These are phyloP conservation scores for Anisognathus igniventris DNA, from an alignment of 2,797 vertebrate species.

Conservation along the genomic window DNA sequence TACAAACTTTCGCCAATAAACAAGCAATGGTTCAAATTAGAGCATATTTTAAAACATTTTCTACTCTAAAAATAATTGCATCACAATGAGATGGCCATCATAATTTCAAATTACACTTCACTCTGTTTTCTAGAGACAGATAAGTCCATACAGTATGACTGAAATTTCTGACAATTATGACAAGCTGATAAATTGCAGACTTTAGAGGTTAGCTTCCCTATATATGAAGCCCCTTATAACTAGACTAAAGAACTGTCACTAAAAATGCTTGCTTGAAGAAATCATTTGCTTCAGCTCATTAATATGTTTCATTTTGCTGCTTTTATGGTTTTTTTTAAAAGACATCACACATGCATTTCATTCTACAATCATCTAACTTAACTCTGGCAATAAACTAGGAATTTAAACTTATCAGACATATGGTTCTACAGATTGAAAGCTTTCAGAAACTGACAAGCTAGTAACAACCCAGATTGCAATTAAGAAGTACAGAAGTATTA, in stretches of 20 bases:
- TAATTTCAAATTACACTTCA: background rate
- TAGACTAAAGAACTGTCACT: background rate
- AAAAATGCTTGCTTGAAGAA: background rate
- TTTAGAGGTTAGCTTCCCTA: background rate
- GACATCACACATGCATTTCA: background rate
- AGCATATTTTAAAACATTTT: background rate
- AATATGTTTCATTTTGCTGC: background rate
- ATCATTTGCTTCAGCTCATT: background rate
- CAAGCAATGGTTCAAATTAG: background rate
- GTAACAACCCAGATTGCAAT: background rate
- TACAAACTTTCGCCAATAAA: background rate
- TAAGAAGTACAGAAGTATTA: background rate
- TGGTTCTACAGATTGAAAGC: background rate
- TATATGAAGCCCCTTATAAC: background rate
- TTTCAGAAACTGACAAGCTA: background rate
- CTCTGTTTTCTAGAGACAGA: background rate
- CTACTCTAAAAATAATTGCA: background rate
- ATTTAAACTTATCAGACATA: background rate
- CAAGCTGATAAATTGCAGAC: background rate
- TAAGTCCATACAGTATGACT: background rate
- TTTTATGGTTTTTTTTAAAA: background rate
- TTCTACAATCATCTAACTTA: background rate
- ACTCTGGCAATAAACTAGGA: background rate
- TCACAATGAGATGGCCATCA: background rate
- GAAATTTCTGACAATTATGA: background rate